A percentile compares a stretch with the other conserved stretches of the same genome.
Evolutionary conservation across 2,888 invertebrate genomes (phyloP).

Genomic region (Leptinotarsa rubiginosa): DNA sequence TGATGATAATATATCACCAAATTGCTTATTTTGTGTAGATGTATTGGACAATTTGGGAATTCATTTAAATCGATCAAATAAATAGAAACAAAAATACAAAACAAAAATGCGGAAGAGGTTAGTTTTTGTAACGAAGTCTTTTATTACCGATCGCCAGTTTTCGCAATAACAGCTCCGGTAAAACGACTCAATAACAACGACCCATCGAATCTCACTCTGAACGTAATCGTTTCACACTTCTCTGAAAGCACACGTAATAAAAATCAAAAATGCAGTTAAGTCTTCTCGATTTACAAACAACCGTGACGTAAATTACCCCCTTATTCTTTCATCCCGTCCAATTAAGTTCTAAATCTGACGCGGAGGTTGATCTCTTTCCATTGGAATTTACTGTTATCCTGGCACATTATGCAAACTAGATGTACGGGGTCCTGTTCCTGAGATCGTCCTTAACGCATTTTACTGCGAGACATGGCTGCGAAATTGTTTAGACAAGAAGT

Average conservation of each 20-base stretch:
- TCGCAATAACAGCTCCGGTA: too few species aligned
- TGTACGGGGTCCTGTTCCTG: neutral
- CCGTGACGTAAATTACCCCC: neutral
- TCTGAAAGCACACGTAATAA: slow-evolving; percentile 7
- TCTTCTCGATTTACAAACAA: neutral
- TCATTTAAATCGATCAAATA: too few species aligned
- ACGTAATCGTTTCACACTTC: neutral
- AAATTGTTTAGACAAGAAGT: too few species aligned
- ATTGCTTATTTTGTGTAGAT: too few species aligned
- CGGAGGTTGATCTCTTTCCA: neutral
- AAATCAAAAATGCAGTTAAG: neutral
- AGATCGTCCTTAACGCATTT: neutral
- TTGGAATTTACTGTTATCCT: neutral
- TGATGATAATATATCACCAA: too few species aligned
- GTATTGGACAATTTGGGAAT: too few species aligned
- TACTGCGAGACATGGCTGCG: neutral
- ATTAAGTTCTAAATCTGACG: slow-evolving; percentile 14
- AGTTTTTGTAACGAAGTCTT: too few species aligned
- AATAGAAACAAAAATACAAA: too few species aligned
- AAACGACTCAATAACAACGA: neutral
- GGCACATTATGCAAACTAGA: neutral
- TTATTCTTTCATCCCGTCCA: slow-evolving; percentile 9
- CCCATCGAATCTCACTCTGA: neutral
- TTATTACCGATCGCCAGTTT: too few species aligned
- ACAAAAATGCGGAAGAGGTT: too few species aligned